phyloP scores from a whole-genome alignment of 1,140 invertebrate genomes.

The Tetramorium alpestre region DNA sequence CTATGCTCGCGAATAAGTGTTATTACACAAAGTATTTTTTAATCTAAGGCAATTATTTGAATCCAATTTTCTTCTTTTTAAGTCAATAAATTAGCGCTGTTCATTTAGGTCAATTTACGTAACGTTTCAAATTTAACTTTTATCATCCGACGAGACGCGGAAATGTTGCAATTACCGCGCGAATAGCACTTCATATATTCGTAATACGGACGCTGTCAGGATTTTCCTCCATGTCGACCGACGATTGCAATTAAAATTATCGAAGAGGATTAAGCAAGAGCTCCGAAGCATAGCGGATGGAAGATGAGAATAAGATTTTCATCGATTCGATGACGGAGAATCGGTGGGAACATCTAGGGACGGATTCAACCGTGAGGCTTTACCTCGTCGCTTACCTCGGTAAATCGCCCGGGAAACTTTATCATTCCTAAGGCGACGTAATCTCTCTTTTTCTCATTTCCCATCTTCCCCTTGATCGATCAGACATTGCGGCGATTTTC shows the following conservation, averaged over 20 bases:
- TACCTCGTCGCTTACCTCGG: constrained; percentile 46
- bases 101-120: background rate
- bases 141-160: background rate
- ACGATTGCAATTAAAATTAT: constrained; percentile 44
- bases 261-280: constrained; percentile 20
- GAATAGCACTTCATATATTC: constrained; percentile 18
- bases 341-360: constrained; percentile 27
- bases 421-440: constrained; percentile 58
- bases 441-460: constrained; percentile 57
- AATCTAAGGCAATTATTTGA: background rate
- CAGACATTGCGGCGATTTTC: constrained; percentile 54
- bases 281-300: constrained; percentile 12
- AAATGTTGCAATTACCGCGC: background rate
- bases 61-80: background rate
- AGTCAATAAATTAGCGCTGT: background rate
- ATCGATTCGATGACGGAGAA: constrained; percentile 44
- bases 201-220: too few species aligned
- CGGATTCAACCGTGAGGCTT: constrained; percentile 46
- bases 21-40: background rate
- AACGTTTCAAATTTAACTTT: constrained; percentile 8
- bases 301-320: constrained; percentile 57
- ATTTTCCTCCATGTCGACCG: background rate
- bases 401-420: constrained; percentile 59
- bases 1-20: background rate
- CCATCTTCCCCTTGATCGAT: constrained; percentile 56